Percentiles rank a stretch among this genome's conserved stretches.
These are phyloP conservation scores for Rhynchophorus ferrugineus DNA, from an alignment of 1,140 invertebrate species.

Conservation along the genomic window DNA sequence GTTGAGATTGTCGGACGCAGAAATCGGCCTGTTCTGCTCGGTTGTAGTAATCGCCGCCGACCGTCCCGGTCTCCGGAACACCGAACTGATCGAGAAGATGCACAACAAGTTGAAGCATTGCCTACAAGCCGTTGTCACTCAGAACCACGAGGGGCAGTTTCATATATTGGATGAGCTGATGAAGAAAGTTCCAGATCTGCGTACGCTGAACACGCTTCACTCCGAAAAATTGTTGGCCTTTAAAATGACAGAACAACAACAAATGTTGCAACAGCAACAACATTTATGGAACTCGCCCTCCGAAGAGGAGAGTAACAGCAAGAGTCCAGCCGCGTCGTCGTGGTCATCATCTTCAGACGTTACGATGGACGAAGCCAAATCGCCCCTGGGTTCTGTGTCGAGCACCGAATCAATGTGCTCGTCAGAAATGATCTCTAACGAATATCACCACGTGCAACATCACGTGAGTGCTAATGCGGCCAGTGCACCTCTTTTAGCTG, in stretches of 20 bases:
- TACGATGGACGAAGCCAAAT: conserved; percentile 69
- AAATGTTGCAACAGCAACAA: conserved; percentile 59
- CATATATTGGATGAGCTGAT: conserved; percentile 79
- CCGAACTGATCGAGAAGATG: conserved; percentile 87
- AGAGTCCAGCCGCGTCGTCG: conserved; percentile 49
- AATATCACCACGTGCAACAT: conserved; percentile 44
- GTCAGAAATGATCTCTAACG: conserved; percentile 55
- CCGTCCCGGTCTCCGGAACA: conserved; percentile 83
- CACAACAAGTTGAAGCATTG: conserved; percentile 79
- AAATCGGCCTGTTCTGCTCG: conserved; percentile 90
- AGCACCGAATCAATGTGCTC: conserved; percentile 69
- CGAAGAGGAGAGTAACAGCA: conserved; percentile 54
- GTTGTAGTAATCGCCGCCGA: conserved; percentile 91
- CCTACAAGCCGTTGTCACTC: conserved; percentile 77
- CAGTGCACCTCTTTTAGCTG: conserved; percentile 64
- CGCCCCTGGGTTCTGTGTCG: conserved; percentile 75
- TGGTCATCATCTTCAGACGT: conserved; percentile 65
- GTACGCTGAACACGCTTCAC: conserved; percentile 91
- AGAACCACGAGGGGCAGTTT: conserved; percentile 73
- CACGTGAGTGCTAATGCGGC: conserved; percentile 45
- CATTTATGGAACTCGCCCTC: conserved; percentile 51
- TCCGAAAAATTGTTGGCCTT: conserved; percentile 92
- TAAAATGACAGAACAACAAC: conserved; percentile 82
- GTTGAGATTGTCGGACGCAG: conserved; percentile 81
- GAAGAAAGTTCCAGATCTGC: conserved; percentile 89